Evolutionary conservation across 2,888 invertebrate genomes (phyloP).

Genomic region (Aradus depressus): DNA sequence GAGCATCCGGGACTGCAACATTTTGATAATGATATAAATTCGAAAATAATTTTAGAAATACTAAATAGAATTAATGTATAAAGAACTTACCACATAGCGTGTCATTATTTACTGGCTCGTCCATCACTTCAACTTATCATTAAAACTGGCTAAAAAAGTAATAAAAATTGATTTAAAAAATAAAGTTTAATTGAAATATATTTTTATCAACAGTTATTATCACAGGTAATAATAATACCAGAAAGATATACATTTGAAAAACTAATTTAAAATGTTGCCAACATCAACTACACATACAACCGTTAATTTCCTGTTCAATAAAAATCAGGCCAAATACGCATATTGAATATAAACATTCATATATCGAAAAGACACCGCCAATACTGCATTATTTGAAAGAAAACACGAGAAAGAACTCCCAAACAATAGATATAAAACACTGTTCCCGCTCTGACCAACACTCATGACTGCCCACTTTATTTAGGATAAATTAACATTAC

Average conservation of each 20-base stretch:
- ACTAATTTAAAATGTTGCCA: background rate
- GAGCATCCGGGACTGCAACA: no score
- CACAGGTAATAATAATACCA: background rate
- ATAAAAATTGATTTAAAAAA: background rate
- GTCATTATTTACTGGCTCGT: slow-evolving; percentile 12
- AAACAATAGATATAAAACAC: no score
- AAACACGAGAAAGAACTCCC: no score
- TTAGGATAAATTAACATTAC: no score
- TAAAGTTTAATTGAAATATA: background rate
- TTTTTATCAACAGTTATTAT: background rate
- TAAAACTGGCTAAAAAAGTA: slow-evolving; percentile 11
- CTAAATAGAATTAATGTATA: no score
- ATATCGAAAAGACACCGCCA: no score
- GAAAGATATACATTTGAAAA: background rate
- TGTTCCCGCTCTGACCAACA: slow-evolving; percentile 10
- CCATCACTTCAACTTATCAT: slow-evolving; percentile 11
- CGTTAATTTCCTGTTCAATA: slow-evolving; percentile 3
- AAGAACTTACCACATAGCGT: no score
- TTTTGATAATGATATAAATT: no score
- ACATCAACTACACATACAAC: background rate
- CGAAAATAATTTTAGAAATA: no score
- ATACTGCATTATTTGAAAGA: no score
- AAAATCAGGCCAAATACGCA: no score
- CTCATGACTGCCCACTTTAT: slow-evolving; percentile 15
- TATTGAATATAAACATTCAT: no score